Percentiles rank a stretch among this genome's conserved stretches.
Conservation (phyloP, 2,888 invertebrate genomes). For the Sarcophaga variegata region DNA sequence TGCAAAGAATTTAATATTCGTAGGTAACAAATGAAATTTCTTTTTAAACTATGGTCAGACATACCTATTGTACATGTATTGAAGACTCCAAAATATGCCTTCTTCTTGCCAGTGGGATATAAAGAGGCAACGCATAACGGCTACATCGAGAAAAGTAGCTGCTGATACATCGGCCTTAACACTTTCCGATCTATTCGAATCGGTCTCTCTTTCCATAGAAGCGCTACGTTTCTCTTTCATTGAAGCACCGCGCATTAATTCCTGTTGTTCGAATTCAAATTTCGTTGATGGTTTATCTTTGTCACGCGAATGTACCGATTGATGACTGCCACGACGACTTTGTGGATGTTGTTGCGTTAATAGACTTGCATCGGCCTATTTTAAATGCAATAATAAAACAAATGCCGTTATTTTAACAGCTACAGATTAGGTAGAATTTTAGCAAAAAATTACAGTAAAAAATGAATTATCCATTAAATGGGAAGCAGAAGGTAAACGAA, state of each 20-base stretch:
- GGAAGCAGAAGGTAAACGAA: slow-evolving; percentile 90
- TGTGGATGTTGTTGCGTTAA: slow-evolving; percentile 86
- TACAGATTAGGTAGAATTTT: background rate
- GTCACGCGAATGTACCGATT: slow-evolving; percentile 79
- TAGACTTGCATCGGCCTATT: slow-evolving; percentile 89
- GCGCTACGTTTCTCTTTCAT: slow-evolving; percentile 82
- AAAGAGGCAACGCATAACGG: slow-evolving; percentile 96
- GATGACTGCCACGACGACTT: slow-evolving; percentile 80
- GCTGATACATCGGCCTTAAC: slow-evolving; percentile 86
- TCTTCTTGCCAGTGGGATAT: slow-evolving; percentile 99
- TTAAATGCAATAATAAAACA: background rate
- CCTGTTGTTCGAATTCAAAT: slow-evolving; percentile 81
- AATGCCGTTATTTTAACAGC: background rate
- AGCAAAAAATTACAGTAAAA: slow-evolving; percentile 85
- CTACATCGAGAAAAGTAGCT: slow-evolving; percentile 98
- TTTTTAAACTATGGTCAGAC: slow-evolving; percentile 12
- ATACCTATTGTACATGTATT: slow-evolving; percentile 94
- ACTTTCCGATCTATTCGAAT: slow-evolving; percentile 84
- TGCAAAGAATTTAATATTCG: slow-evolving; percentile 76
- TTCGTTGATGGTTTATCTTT: slow-evolving; percentile 79
- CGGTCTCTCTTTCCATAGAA: slow-evolving; percentile 90
- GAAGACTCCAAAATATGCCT: slow-evolving; percentile 98
- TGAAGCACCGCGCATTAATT: slow-evolving; percentile 79
- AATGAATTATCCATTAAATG: slow-evolving; percentile 89
- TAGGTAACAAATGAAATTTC: background rate